phyloP scores from a whole-genome alignment of 2,888 invertebrate species.

The Mantis religiosa region DNA sequence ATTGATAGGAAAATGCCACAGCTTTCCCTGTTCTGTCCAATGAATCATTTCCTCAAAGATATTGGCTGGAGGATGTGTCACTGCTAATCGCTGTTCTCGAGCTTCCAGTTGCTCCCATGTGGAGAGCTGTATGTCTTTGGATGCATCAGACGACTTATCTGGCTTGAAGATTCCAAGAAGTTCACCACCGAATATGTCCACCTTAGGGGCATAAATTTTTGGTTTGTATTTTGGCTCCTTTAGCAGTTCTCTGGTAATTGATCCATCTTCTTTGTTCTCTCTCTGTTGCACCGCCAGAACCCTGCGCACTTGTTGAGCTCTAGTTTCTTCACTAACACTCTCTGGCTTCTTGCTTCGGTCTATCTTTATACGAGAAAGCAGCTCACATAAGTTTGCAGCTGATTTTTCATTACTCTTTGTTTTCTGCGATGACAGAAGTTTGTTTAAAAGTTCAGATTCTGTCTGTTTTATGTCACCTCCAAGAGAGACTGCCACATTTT shows the following conservation, averaged over 20 bases:
- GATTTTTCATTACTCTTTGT: slow-evolving; percentile 33
- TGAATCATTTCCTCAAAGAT: slow-evolving; percentile 88
- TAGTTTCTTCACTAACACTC: slow-evolving; percentile 13
- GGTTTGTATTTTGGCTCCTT: background rate
- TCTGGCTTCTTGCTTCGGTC: slow-evolving; percentile 38
- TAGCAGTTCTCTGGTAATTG: background rate
- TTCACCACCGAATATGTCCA: slow-evolving; percentile 59
- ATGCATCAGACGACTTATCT: slow-evolving; percentile 37
- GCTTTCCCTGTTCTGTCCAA: slow-evolving; percentile 91
- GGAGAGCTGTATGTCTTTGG: slow-evolving; percentile 40
- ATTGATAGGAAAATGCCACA: slow-evolving; percentile 96
- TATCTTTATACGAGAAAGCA: slow-evolving; percentile 74
- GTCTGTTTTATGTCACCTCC: slow-evolving; percentile 65
- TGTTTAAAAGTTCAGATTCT: slow-evolving; percentile 68
- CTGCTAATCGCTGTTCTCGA: slow-evolving; percentile 62
- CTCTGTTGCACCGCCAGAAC: background rate
- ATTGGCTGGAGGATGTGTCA: slow-evolving; percentile 75
- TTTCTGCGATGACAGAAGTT: slow-evolving; percentile 55
- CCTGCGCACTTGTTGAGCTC: slow-evolving; percentile 25
- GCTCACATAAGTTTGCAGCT: slow-evolving; percentile 48
- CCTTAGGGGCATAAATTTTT: slow-evolving; percentile 40
- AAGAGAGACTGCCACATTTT: slow-evolving; percentile 64
- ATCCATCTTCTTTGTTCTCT: background rate
- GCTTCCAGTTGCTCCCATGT: slow-evolving; percentile 67
- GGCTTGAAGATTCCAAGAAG: slow-evolving; percentile 62